Percentiles rank a stretch among this genome's conserved stretches.
Conservation (phyloP, 35 echinoderm and acorn worm species). For the Holothuria glaberrima region DNA sequence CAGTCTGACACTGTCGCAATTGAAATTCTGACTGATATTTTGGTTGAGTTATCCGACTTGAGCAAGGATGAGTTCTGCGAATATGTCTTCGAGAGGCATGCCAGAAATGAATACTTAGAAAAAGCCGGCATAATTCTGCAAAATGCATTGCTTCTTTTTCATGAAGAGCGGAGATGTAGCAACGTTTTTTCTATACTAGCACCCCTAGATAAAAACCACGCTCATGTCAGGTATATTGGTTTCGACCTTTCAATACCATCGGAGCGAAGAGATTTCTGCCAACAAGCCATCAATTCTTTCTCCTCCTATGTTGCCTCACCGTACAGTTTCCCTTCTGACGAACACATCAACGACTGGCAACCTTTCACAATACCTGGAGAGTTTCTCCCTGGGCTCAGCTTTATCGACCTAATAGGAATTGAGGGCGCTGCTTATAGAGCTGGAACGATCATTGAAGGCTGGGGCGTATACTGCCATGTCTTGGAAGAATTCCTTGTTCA, state of each 20-base stretch:
- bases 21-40: neutral
- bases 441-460: conserved; percentile 13
- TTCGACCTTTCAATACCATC: conserved; percentile 3
- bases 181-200: neutral
- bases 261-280: neutral
- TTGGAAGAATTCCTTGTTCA: conserved; percentile 5
- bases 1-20: neutral
- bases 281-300: neutral
- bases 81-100: neutral
- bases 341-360: neutral
- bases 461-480: neutral
- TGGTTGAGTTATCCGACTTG: conserved; percentile 26
- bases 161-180: neutral
- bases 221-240: neutral
- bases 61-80: conserved; percentile 23
- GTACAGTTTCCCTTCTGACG: neutral
- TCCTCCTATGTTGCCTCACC: neutral
- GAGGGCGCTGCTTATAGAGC: conserved; percentile 8
- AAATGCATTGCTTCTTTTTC: neutral
- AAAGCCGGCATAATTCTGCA: neutral
- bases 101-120: conserved; percentile 22
- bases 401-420: neutral
- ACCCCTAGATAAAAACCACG: neutral
- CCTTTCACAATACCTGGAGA: conserved; percentile 16
- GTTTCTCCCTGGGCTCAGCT: conserved; percentile 23